Evolutionary conservation across 2,113 vertebrate genomes (phyloP).

Genomic region (Erythrocercus mccallii): DNA sequence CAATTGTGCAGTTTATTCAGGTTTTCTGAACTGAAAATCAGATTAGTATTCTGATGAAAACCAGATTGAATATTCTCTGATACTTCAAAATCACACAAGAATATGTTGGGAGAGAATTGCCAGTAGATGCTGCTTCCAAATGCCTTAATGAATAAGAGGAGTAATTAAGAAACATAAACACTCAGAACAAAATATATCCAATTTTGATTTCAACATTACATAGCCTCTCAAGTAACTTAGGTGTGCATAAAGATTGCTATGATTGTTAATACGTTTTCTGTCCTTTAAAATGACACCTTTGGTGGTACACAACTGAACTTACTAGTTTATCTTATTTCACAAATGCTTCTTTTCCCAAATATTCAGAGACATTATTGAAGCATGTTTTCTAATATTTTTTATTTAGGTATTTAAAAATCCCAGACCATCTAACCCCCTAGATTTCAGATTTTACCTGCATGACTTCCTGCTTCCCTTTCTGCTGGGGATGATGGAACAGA

Average conservation of each 20-base stretch:
- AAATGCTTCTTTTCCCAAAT: not conserved
- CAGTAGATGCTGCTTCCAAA: not conserved
- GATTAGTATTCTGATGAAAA: not conserved
- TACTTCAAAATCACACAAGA: not conserved
- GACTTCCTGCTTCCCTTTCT: rapidly evolving
- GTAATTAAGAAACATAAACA: not conserved
- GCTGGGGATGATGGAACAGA: rapidly evolving
- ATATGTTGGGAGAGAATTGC: not conserved
- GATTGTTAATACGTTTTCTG: not conserved
- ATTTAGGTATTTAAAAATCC: not conserved
- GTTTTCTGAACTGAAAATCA: not conserved
- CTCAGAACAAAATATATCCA: not conserved
- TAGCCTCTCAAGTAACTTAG: not conserved
- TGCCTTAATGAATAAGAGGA: not conserved
- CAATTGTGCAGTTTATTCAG: not conserved
- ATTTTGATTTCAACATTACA: not conserved
- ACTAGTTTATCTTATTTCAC: not conserved
- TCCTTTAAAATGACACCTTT: not conserved
- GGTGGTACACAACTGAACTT: not conserved
- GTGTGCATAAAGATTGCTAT: not conserved
- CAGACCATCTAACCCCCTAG: not conserved
- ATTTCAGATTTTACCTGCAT: not conserved
- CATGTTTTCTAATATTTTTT: not conserved
- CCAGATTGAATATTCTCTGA: not conserved
- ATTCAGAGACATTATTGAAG: not conserved